Base-by-base conservation (phyloP, 53 echinoderm and acorn worm species). In the Luidia sarsii region DNA sequence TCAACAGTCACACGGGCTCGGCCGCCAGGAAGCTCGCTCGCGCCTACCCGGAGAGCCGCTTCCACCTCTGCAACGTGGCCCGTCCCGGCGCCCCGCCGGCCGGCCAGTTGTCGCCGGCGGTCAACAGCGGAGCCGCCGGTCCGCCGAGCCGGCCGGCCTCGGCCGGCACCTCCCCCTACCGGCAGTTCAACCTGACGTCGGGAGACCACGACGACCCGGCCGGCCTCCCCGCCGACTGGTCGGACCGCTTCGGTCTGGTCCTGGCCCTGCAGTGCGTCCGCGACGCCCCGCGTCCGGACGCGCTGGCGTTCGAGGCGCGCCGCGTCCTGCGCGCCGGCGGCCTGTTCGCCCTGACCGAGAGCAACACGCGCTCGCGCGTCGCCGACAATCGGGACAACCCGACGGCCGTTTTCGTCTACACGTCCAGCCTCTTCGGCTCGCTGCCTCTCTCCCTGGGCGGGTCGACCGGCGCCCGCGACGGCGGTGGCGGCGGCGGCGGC, bases 181-280 rank as follows among this genome's bases (percentile, higher is more conserved):
- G 46, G 36, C 57, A 80, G 21, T 80, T 67, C 37, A 57, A 80
- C 30, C 57, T 68, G 28, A 65, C 13, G 31, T 57, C 62, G 13
- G 68, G 59, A 43, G 25, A 63, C 28, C 68, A 68, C 41, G 70
- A 80, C 19, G 68, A 77, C 15, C 56, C 57, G 35, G 60, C 68
- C 14, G 56, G 68, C 24, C 50, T 80, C 30, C 87, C 80, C 25
- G 67, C 70, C 14, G 87, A 86, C 37, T 86, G 87, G 87, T 68
- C 80, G 37, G 57, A 7, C 32, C 68, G 70, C 38, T 86, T 80
- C 31, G 87, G 80, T 34, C 54, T 68, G 5, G 80, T 80, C 25
- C 32, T 68, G 56, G 79, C 80, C 34, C 80, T 55, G 25, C 45
- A 80, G 50, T 56, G 68, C 37, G 57, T 86, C 28, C 87, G 80